Conservation (phyloP, 1,140 invertebrate species). For the Pseudomyrmex gracilis region DNA sequence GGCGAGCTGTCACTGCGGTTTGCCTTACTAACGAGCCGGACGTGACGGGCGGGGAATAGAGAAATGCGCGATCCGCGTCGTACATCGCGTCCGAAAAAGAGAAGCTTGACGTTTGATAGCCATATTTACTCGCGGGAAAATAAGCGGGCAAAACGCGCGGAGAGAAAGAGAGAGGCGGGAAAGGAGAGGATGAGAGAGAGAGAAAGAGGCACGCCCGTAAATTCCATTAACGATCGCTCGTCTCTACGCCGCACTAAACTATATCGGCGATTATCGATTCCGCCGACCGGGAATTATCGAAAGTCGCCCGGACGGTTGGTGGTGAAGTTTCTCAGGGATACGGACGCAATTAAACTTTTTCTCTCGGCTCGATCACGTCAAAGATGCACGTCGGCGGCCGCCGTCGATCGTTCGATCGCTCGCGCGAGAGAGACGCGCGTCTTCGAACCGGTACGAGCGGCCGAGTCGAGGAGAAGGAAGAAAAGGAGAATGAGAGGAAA, state of each 20-base stretch:
- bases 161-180: neutral
- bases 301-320: slow-evolving; percentile 14
- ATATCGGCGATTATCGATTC: slow-evolving; percentile 46
- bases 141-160: neutral
- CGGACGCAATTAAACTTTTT: slow-evolving; percentile 65
- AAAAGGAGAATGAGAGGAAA: neutral
- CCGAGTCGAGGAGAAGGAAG: neutral
- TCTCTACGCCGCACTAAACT: slow-evolving; percentile 1
- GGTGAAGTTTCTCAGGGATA: slow-evolving; percentile 3
- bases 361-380: slow-evolving; percentile 47
- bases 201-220: neutral
- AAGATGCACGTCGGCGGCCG: slow-evolving; percentile 37
- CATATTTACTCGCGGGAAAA: slow-evolving; percentile 42
- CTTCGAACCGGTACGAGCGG: slow-evolving; percentile 62
- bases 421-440: slow-evolving; percentile 14
- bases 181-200: neutral
- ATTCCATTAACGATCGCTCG: slow-evolving; percentile 21
- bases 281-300: slow-evolving; percentile 23
- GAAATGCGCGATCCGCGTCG: slow-evolving; percentile 25
- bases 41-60: slow-evolving; percentile 4
- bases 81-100: slow-evolving; percentile 39
- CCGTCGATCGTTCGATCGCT: slow-evolving; percentile 46
- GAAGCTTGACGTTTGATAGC: slow-evolving; percentile 15
- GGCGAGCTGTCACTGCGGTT: slow-evolving; percentile 16
- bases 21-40: slow-evolving; percentile 30